Evolutionary conservation across 1,140 invertebrate genomes (phyloP).

Genomic region (Bombus superbus): DNA sequence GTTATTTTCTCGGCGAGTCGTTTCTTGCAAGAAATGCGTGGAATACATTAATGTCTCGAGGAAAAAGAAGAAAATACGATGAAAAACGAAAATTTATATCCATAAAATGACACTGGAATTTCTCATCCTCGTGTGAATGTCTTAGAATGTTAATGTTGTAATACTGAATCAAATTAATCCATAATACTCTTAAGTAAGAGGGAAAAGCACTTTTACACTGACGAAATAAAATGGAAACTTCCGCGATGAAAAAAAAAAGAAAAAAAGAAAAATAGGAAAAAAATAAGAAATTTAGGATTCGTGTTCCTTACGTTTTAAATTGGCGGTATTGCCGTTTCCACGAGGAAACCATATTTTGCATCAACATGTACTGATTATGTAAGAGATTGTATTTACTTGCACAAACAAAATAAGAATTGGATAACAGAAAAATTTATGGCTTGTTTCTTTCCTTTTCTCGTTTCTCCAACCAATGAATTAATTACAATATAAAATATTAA

Average conservation of each 20-base stretch:
- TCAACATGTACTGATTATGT: conserved; percentile 50
- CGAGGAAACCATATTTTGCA: conserved; percentile 43
- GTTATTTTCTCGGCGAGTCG: conserved; percentile 12
- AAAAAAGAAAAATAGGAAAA: background rate
- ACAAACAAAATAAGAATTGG: conserved; percentile 49
- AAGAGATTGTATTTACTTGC: conserved; percentile 55
- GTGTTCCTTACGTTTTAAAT: conserved; percentile 32
- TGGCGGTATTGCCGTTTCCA: conserved; percentile 27
- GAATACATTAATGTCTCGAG: conserved; percentile 6
- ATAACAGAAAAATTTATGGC: conserved; percentile 17
- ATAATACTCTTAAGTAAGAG: conserved; percentile 30
- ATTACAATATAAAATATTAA: background rate
- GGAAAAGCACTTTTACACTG: conserved; percentile 36
- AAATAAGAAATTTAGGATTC: conserved; percentile 7
- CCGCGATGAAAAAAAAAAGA: background rate
- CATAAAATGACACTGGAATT: background rate
- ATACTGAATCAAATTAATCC: conserved; percentile 31
- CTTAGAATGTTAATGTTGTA: conserved; percentile 28
- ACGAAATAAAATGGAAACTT: background rate
- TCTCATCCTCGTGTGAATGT: conserved; percentile 29
- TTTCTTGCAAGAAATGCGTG: background rate
- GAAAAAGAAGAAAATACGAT: background rate
- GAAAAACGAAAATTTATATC: background rate
- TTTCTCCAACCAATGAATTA: background rate
- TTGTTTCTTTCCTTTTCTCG: background rate